Percentiles rank a stretch among this genome's conserved stretches.
These are phyloP conservation scores for Calephelis nemesis DNA, from an alignment of 1,140 invertebrate species.

Conservation along the genomic window DNA sequence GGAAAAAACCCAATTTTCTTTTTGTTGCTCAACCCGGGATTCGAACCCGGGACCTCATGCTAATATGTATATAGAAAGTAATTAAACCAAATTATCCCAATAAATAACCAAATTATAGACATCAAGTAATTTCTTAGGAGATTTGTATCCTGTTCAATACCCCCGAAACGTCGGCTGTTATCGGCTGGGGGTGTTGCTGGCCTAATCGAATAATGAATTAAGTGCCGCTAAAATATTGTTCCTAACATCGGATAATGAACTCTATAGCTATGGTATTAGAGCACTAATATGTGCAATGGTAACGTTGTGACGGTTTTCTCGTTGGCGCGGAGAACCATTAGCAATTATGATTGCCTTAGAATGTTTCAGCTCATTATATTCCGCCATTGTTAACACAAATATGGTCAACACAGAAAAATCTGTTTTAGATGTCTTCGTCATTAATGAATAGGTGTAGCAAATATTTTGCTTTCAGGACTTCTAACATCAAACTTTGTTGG, in stretches of 20 bases:
- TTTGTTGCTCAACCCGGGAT: too few relatives aligned
- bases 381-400: neutral
- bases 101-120: conserved; percentile 8
- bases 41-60: too few relatives aligned
- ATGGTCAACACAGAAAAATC: too few relatives aligned
- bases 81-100: neutral
- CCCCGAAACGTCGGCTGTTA: neutral
- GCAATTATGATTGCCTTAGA: conserved; percentile 56
- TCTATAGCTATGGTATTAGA: conserved; percentile 30
- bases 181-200: neutral
- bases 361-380: conserved; percentile 53
- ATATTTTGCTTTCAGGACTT: too few relatives aligned
- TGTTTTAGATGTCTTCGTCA: too few relatives aligned
- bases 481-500: too few relatives aligned
- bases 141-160: neutral
- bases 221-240: conserved; percentile 23
- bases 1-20: too few relatives aligned
- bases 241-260: conserved; percentile 26
- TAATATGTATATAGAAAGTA: neutral
- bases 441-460: too few relatives aligned
- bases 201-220: conserved; percentile 57
- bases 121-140: conserved; percentile 3
- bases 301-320: conserved; percentile 28
- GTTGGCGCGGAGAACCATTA: conserved; percentile 44
- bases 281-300: neutral